Evolutionary conservation across 1,140 invertebrate species (phyloP).

Genomic region (Drosophila obscura): DNA sequence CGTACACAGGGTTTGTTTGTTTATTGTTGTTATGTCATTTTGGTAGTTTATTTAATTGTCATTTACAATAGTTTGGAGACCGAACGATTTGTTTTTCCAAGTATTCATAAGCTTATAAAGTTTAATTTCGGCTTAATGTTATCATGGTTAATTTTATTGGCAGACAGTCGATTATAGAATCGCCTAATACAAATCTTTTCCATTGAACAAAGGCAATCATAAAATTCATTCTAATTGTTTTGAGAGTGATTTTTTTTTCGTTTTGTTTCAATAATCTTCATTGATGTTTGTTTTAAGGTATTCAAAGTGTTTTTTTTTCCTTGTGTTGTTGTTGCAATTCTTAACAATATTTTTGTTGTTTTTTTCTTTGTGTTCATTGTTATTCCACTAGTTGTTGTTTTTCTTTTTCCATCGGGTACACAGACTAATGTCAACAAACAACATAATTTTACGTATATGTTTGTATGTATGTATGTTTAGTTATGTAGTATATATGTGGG

Average conservation of each 20-base stretch:
- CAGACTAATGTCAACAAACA: constrained; percentile 31
- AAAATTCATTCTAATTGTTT: constrained; percentile 43
- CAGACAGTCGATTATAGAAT: constrained; percentile 50
- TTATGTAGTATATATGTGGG: constrained; percentile 6
- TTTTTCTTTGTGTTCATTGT: not conserved
- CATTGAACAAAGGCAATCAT: constrained; percentile 40
- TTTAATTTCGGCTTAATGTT: constrained; percentile 35
- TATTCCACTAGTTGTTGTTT: constrained; percentile 4
- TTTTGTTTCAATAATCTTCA: constrained; percentile 11
- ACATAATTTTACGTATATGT: constrained; percentile 23
- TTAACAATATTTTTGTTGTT: constrained; percentile 11
- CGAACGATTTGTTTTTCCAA: constrained; percentile 44
- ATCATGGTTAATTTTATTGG: constrained; percentile 43
- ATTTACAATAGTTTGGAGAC: constrained; percentile 51
- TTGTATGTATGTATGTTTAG: constrained; percentile 6
- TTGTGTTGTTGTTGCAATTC: constrained; percentile 2
- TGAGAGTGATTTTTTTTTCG: constrained; percentile 31
- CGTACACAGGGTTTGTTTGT: constrained; percentile 1
- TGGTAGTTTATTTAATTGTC: constrained; percentile 51
- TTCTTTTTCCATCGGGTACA: constrained; percentile 11
- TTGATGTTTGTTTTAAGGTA: not conserved
- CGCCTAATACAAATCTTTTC: constrained; percentile 32
- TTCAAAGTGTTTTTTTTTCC: no score
- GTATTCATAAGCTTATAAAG: constrained; percentile 47
- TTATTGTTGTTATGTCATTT: constrained; percentile 30